These are phyloP conservation scores for Phortica okadai DNA, from an alignment of 2,888 invertebrate species.

Conservation along the genomic window DNA sequence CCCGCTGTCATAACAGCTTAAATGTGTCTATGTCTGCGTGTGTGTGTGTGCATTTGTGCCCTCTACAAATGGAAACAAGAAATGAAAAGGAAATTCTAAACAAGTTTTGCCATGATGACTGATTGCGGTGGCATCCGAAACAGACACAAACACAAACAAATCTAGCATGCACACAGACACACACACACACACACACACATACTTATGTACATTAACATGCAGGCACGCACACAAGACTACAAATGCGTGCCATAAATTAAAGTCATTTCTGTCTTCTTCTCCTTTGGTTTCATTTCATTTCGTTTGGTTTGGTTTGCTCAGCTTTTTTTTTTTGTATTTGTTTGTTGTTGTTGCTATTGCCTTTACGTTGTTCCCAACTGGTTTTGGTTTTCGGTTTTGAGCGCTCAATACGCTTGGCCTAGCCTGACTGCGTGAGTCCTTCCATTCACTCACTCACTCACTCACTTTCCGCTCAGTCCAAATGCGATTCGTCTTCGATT, in stretches of 20 bases:
- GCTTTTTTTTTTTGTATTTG: background rate
- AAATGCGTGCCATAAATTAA: conserved; percentile 27
- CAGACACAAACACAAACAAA: conserved; percentile 38
- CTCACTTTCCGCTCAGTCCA: background rate
- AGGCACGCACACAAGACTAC: background rate
- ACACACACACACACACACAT: conserved; percentile 1
- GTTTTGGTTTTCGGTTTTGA: conserved; percentile 20
- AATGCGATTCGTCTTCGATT: background rate
- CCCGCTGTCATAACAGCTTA: conserved; percentile 3
- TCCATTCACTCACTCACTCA: background rate
- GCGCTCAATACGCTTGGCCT: background rate
- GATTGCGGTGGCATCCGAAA: conserved; percentile 60
- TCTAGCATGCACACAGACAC: background rate
- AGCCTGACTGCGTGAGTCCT: conserved; percentile 5
- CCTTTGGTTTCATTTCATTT: background rate
- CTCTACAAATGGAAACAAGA: conserved; percentile 24
- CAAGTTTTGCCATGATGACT: conserved; percentile 53
- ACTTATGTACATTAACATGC: background rate
- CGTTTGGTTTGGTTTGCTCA: background rate
- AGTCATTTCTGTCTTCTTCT: conserved; percentile 7
- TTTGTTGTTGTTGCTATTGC: background rate
- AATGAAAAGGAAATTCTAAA: conserved; percentile 28
- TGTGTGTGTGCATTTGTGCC: background rate
- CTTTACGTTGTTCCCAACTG: conserved; percentile 11
- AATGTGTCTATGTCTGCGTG: background rate